Conservation (phyloP, 2,113 vertebrate species). For the Platysteira castanea region DNA sequence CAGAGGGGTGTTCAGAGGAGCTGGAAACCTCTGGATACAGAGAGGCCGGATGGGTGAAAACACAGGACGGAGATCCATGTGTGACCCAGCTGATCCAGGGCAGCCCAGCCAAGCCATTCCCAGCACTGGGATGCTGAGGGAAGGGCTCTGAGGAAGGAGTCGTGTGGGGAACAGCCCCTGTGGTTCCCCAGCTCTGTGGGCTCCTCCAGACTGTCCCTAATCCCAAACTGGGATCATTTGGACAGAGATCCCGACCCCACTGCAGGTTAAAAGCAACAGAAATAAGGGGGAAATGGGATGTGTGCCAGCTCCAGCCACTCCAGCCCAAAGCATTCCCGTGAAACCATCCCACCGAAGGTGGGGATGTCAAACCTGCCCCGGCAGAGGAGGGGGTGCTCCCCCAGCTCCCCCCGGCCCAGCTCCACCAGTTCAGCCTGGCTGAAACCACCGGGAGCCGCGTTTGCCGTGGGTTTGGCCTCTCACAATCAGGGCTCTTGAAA, state of each 20-base stretch:
- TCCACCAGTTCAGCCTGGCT: neutral
- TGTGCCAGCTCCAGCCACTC: too few species aligned
- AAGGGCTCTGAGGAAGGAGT: neutral
- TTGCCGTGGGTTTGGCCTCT: neutral
- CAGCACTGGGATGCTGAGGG: rapidly evolving
- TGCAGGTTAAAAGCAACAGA: neutral
- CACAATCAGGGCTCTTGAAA: neutral
- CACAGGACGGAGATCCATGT: rapidly evolving
- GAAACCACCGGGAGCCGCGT: neutral
- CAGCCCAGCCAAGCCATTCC: too few species aligned
- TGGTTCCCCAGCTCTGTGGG: neutral
- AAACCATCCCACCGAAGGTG: neutral
- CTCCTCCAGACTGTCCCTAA: neutral
- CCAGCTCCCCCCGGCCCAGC: neutral
- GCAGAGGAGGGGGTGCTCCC: neutral
- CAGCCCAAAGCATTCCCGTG: neutral
- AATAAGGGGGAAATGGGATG: neutral
- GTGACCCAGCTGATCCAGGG: neutral
- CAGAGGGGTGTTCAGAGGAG: neutral
- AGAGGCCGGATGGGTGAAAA: neutral
- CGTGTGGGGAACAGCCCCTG: rapidly evolving
- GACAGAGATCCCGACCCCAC: neutral
- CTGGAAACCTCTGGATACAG: neutral
- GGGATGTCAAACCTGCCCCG: neutral
- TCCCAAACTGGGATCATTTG: neutral